phyloP scores from a whole-genome alignment of 2,113 vertebrate genomes.

The Dissostichus mawsoni region DNA sequence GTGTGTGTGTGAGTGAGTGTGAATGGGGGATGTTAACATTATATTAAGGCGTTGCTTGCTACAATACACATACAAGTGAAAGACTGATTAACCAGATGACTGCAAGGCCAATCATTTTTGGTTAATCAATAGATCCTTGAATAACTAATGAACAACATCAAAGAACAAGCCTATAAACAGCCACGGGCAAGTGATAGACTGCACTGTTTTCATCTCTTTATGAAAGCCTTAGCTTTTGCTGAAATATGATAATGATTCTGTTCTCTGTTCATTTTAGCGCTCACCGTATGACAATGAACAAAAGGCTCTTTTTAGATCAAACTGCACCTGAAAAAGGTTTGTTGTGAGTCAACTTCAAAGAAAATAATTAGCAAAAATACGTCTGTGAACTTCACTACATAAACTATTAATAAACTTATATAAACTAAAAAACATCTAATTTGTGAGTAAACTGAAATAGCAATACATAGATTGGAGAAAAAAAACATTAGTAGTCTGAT shows the following conservation, averaged over 20 bases:
- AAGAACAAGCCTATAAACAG: constrained; percentile 71
- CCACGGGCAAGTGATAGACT: constrained; percentile 70
- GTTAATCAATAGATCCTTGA: constrained; percentile 81
- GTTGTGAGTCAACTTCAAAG: constrained; percentile 46
- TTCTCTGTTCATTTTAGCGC: constrained; percentile 54
- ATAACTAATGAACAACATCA: constrained; percentile 78
- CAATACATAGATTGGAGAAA: background rate
- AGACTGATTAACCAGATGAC: constrained; percentile 76
- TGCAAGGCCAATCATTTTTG: constrained; percentile 72
- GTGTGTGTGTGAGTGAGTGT: constrained; percentile 14
- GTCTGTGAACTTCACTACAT: background rate
- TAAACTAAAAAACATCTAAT: constrained; percentile 16
- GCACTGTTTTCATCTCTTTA: constrained; percentile 72
- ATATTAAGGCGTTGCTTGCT: constrained; percentile 55
- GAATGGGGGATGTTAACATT: constrained; percentile 35
- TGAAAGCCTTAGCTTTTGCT: constrained; percentile 70
- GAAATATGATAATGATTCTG: constrained; percentile 72
- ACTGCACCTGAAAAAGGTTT: constrained; percentile 41
- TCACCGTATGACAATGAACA: constrained; percentile 46
- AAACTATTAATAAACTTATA: background rate
- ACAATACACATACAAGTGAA: constrained; percentile 68
- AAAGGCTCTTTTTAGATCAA: constrained; percentile 56
- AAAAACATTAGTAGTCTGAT: constrained; percentile 5
- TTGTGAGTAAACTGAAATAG: constrained; percentile 13
- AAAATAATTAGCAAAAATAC: constrained; percentile 23